Base-by-base conservation (phyloP, 2,888 invertebrate genomes). In the Lomographa bimaculata region DNA sequence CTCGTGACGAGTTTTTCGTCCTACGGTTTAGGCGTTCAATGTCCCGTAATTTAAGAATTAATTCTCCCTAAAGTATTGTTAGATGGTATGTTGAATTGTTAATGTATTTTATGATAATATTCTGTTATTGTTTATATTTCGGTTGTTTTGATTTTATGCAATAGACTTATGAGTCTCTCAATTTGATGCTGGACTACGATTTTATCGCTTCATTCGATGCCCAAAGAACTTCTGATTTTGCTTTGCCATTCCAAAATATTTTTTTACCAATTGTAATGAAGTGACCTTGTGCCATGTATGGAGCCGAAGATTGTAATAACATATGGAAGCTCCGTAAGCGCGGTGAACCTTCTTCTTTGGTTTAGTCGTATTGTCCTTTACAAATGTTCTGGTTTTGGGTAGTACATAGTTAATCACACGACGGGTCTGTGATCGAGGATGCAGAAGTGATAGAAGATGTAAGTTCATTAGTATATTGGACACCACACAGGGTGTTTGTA, bases 71-170 rank as follows among this genome's bases (percentile, higher is more conserved):
- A 69, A 77, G 73, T 79, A 78, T 80, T 82, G 76, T 76, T 80
- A 78, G 72, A 73, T 71, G 56, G 63, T 68, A 69, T 74, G 74
- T 80, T 80, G 65, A 73, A 74, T 73, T 74, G 77, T 80, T 79
- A 69, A 68, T 70, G 69, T 73, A 43, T 70, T 73, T 77, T 71
- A n/a, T n/a, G 2, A 65, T 74, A 70, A 67, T 73, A 66, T 72
- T 71, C 71, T 76, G 80, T 83, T 82, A 69, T 78, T 79, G 72
- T 78, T 79, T 78, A 61, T 67, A 61, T 48, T 45, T 64, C 66
- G 65, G 63, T 71, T 69, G 55, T 64, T 71, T n/a, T 66, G 60
- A 62, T 67, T 58, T 64, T 67, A 60, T 56, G 42, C 50, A 50
- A 39, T 53, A 47, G 46, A 58, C 50, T 12, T 29, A 23, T 25